Evolutionary conservation across 1,140 invertebrate species (phyloP).

Genomic region (Calliphora vicina): DNA sequence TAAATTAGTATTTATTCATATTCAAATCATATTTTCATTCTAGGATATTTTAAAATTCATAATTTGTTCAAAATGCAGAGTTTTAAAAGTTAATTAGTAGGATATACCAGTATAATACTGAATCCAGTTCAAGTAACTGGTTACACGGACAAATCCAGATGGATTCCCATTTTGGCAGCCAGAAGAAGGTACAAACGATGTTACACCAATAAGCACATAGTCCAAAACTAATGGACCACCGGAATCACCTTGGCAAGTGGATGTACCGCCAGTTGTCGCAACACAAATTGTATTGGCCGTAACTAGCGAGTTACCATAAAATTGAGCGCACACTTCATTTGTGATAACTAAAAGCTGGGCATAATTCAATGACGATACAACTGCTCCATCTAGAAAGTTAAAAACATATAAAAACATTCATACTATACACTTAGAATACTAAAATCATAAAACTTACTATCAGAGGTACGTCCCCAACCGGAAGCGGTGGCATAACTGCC

Average conservation of each 20-base stretch:
- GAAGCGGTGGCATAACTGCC: constrained; percentile 49
- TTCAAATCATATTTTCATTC: no score
- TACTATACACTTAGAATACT: neutral
- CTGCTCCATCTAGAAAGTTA: constrained; percentile 62
- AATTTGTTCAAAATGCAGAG: neutral
- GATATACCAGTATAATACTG: constrained; percentile 50
- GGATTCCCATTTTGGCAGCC: constrained; percentile 66
- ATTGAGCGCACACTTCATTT: neutral
- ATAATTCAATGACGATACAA: neutral
- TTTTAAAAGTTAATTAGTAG: no score
- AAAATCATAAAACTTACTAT: constrained; percentile 43
- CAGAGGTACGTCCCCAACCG: constrained; percentile 47
- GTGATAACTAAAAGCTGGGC: neutral
- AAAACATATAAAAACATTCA: neutral
- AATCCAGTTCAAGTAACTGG: constrained; percentile 67
- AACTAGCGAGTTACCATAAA: neutral
- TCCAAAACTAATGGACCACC: constrained; percentile 64
- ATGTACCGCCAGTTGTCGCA: neutral
- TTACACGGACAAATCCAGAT: constrained; percentile 66
- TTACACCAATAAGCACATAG: constrained; percentile 64
- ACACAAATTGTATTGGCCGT: neutral
- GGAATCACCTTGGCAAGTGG: constrained; percentile 60
- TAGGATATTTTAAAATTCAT: no score
- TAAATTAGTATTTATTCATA: no score
- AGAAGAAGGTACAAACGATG: constrained; percentile 65